phyloP scores from a whole-genome alignment of 2,888 invertebrate species.

The Hemaris fuciformis region DNA sequence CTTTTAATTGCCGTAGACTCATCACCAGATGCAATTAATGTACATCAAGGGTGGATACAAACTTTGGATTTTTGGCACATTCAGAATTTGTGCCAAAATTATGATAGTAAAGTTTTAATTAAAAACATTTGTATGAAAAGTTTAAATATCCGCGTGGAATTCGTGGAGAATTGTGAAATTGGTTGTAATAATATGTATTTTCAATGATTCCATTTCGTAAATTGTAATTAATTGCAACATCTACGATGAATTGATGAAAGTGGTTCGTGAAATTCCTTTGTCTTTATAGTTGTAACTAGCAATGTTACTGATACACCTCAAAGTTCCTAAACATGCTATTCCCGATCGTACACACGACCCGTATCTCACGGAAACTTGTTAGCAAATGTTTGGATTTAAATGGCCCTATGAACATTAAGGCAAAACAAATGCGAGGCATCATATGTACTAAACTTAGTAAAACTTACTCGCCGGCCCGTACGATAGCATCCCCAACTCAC shows the following conservation, averaged over 20 bases:
- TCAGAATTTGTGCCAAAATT: background rate
- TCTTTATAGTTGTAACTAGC: too few relatives aligned
- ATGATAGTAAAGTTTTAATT: background rate
- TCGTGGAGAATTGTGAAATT: background rate
- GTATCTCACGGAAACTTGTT: too few relatives aligned
- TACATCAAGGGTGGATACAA: background rate
- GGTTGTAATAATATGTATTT: background rate
- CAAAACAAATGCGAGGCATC: constrained; percentile 32
- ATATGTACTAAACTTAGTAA: constrained; percentile 32
- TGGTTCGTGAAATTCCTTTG: too few relatives aligned
- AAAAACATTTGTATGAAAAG: background rate
- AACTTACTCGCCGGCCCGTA: constrained; percentile 19
- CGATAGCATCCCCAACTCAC: constrained; percentile 30
- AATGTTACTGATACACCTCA: too few relatives aligned
- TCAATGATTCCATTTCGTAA: background rate
- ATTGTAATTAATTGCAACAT: too few relatives aligned
- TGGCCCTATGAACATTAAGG: background rate
- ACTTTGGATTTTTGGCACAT: background rate
- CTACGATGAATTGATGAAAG: too few relatives aligned
- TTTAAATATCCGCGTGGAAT: background rate
- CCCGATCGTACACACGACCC: background rate
- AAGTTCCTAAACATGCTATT: too few relatives aligned
- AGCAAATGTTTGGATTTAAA: background rate
- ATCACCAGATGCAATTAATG: constrained; percentile 7
- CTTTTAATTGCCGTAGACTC: background rate